Percentiles rank a stretch among this genome's conserved stretches.
phyloP scores from a whole-genome alignment of 2,888 invertebrate species.

The Loripinus fragilis region DNA sequence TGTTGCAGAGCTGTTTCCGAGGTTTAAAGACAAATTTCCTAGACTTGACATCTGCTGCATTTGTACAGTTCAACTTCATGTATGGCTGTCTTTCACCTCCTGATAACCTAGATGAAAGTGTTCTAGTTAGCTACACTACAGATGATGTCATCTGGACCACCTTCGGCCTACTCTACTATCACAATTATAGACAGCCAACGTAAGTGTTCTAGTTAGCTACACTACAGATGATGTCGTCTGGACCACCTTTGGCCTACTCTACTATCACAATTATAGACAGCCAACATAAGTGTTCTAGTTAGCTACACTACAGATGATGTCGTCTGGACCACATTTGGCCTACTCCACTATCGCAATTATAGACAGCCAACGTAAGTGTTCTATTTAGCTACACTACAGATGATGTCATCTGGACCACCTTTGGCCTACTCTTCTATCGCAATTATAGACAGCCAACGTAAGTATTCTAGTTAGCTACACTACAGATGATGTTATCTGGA shows the following conservation, averaged over 20 bases:
- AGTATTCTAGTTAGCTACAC: no score
- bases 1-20: constrained; percentile 81
- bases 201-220: constrained; percentile 78
- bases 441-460: no score
- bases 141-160: constrained; percentile 82
- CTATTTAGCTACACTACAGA: no score
- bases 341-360: constrained; percentile 81
- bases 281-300: constrained; percentile 81
- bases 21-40: constrained; percentile 80
- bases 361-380: constrained; percentile 77
- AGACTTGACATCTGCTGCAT: constrained; percentile 80
- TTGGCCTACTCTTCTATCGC: no score
- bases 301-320: constrained; percentile 82
- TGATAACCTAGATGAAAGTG: constrained; percentile 76
- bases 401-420: no score
- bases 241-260: constrained; percentile 79
- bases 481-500: no score
- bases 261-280: constrained; percentile 78
- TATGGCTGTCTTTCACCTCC: constrained; percentile 81
- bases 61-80: constrained; percentile 83
- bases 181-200: constrained; percentile 78
- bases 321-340: constrained; percentile 80
- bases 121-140: constrained; percentile 81
- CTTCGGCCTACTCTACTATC: constrained; percentile 80
- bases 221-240: constrained; percentile 82